Conservation (phyloP, 2,797 vertebrate genomes). For the Danio jaintianensis region DNA sequence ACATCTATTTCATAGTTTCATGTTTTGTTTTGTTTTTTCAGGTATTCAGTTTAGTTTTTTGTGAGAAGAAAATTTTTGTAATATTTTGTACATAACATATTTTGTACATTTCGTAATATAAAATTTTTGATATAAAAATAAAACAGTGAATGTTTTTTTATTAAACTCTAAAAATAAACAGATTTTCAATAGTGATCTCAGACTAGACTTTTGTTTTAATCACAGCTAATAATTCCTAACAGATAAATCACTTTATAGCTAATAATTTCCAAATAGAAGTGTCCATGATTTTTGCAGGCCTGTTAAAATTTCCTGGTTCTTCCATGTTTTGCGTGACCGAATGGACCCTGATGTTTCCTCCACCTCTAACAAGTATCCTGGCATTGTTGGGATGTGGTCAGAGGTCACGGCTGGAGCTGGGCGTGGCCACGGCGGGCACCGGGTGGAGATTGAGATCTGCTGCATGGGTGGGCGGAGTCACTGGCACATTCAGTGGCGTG, state of each 20-base stretch:
- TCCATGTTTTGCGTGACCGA: neutral
- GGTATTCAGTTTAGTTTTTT: no score
- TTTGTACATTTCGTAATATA: no score
- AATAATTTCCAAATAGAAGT: neutral
- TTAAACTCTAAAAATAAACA: neutral
- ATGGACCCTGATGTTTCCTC: constrained; percentile 1
- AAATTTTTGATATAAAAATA: no score
- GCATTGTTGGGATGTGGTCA: constrained; percentile 41
- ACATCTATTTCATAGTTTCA: no score
- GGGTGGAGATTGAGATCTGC: constrained; percentile 50
- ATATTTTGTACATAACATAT: no score
- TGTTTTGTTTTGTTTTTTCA: no score
- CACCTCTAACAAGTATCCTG: constrained; percentile 16
- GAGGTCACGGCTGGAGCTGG: constrained; percentile 34
- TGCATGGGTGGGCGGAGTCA: constrained; percentile 6
- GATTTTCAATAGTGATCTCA: constrained; percentile 1
- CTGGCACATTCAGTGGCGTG: constrained; percentile 22
- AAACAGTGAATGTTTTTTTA: no score
- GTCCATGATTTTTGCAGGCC: neutral
- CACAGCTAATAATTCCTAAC: neutral
- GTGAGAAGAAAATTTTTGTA: no score
- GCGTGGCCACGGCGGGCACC: constrained; percentile 4
- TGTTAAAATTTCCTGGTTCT: neutral
- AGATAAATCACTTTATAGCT: neutral
- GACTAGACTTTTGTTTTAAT: neutral